Evolutionary conservation across 2,888 invertebrate genomes (phyloP), one percentile per base, ranked within the genome.

Genomic region (Hyles lineata): DNA sequence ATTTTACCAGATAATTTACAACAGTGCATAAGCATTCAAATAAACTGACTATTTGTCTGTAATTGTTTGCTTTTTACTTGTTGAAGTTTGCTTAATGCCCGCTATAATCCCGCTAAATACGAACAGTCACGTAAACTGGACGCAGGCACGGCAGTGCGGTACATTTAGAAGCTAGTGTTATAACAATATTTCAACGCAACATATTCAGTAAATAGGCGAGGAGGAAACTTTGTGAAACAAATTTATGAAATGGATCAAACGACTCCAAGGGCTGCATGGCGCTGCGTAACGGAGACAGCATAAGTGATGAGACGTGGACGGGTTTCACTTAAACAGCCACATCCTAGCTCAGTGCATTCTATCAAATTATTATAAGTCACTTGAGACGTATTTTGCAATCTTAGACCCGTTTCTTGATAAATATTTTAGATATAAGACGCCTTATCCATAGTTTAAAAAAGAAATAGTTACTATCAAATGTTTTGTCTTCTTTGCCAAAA

Each of bases 181-280:
- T 72, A 80, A 85, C 82, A 85, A 85, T 85, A 85, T 87, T 86
- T 87, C 79, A 84, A 78, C 73, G 76, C 79, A 84, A 81, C 77
- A 78, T 84, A 82, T 86, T 80, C 82, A 80, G 83, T 83, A 86
- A 85, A 86, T 82, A 85, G 81, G 79, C 82, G 78, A 80, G 79
- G 78, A 84, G 82, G 77, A 80, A 87, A 88, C 83, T 86, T 83
- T 86, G 87, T 86, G 86, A 86, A 90, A 86, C 86, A 86, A 88
- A 90, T 90, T 90, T 90, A 89, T 89, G 89, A 90, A 90, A 90
- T 90, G 89, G 89, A 90, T 87, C 88, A 89, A 88, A 88, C 82
- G 78, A 81, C 78, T 81, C 78, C 77, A 76, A 80, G 81, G 78
- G 81, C 78, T 79, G 85, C 77, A 79, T 85, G 85, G 75, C 79